Evolutionary conservation across 1,140 invertebrate species (phyloP), one percentile per base, ranked within the genome.

Genomic region (Apis dorsata): DNA sequence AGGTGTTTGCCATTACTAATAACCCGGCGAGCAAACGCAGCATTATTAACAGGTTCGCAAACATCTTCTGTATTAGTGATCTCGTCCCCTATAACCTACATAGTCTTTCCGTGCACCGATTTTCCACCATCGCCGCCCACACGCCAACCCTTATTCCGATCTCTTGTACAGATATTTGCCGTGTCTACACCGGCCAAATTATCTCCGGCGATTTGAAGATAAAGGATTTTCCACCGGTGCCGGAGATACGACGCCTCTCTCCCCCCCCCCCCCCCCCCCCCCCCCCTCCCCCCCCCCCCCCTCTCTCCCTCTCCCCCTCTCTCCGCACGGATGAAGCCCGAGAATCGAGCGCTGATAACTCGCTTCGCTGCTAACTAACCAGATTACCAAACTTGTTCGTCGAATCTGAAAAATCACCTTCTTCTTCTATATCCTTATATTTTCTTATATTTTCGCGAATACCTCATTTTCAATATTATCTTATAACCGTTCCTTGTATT

Each of bases 41-140:
- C 91, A 92, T 93, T 93, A 93, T 92, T 93, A 93, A 93, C 91
- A 92, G 92, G 91, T 92, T 89, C 70, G 91, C 91, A 93, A 92
- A 92, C 92, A 92, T 90, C 90, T 90, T 73, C 88, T 90, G 90
- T 92, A 92, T 92, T 92, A 92, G 91, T 90, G 91, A 92, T 92
- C 88, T 87, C 90, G 86, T 87, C 84, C 83, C 88, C 84, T 87
- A 90, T 90, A 90, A 89, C 90, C 88, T 87, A 90, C 89, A 89
- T 87, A 91, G 88, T 86, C 90, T 89, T 91, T 91, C 86, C 73
- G 69, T 83, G 84, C 81, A 84, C 86, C 84, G 85, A 85, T 78
- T 81, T 71, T 80, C 76, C 82, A 78, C 70, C 78, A 86, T 82
- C 76, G 72, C 63, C 82, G 68, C 53, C 78, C 49, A 57, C 81